These are phyloP conservation scores for Tetranychus urticae DNA, from an alignment of 1,140 invertebrate species.

Conservation along the genomic window DNA sequence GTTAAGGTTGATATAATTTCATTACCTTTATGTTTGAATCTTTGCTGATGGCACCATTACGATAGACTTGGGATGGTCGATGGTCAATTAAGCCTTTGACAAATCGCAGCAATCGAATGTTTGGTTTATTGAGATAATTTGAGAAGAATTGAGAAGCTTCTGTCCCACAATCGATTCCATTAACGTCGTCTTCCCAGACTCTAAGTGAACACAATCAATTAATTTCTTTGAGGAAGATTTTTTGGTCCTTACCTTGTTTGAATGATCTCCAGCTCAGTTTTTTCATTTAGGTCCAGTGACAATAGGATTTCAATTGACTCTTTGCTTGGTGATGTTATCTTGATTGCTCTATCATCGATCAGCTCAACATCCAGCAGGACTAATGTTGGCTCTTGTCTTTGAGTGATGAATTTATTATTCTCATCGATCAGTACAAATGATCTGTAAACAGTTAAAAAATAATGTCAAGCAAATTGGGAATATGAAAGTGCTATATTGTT, in stretches of 20 bases:
- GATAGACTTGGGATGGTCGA: neutral
- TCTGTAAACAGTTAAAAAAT: neutral
- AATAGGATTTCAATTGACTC: neutral
- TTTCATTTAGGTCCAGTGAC: neutral
- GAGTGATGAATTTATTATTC: neutral
- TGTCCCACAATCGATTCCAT: slow-evolving; percentile 7
- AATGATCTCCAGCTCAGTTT: neutral
- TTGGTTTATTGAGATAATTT: neutral
- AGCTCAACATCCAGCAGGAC: no score
- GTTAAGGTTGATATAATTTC: neutral
- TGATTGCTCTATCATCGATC: neutral
- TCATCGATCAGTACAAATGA: neutral
- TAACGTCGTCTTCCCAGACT: neutral
- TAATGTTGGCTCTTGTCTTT: no score
- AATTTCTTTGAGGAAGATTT: neutral
- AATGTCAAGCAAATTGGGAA: neutral
- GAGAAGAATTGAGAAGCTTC: slow-evolving; percentile 1
- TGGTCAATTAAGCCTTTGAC: neutral
- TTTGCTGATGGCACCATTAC: neutral
- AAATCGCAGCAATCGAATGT: neutral
- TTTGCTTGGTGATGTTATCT: neutral
- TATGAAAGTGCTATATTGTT: neutral
- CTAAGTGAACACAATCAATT: neutral
- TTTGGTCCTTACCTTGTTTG: neutral
- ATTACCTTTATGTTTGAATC: neutral